These are phyloP conservation scores for Hydropotes inermis DNA, from an alignment of 2,113 vertebrate genomes.

Conservation along the genomic window DNA sequence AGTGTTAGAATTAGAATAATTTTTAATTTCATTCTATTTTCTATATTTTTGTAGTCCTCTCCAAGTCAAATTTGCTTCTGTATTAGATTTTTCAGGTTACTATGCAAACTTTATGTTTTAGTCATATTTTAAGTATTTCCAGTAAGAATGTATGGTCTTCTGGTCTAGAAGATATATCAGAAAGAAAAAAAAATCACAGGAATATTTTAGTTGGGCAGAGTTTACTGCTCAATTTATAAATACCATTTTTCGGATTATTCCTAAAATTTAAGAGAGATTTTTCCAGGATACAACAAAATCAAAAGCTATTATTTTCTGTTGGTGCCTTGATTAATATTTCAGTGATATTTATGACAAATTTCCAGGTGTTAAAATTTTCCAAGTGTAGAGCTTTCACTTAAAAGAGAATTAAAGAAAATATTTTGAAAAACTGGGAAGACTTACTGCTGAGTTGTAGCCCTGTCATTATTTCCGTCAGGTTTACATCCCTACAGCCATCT, in stretches of 20 bases:
- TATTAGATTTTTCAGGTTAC: background rate
- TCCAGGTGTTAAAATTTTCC: conserved; percentile 56
- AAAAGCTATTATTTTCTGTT: background rate
- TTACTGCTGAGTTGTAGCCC: background rate
- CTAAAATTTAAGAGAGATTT: background rate
- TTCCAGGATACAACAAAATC: background rate
- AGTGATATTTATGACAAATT: conserved; percentile 55
- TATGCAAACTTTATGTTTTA: background rate
- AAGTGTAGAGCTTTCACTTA: conserved; percentile 40
- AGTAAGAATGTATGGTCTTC: background rate
- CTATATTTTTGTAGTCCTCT: background rate
- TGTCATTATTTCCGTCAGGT: conserved; percentile 37
- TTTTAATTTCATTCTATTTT: background rate
- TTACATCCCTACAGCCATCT: conserved; percentile 32
- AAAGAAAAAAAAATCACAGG: background rate
- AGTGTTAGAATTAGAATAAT: background rate
- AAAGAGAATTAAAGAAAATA: background rate
- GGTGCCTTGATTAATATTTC: conserved; percentile 44
- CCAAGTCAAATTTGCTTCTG: background rate
- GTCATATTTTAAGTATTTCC: background rate
- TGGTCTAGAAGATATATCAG: background rate
- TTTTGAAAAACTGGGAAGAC: background rate
- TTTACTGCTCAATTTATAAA: background rate
- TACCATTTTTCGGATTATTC: background rate
- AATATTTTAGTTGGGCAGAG: background rate